Base-by-base conservation (phyloP, 2,888 invertebrate genomes). In the Chalcis sispes region DNA sequence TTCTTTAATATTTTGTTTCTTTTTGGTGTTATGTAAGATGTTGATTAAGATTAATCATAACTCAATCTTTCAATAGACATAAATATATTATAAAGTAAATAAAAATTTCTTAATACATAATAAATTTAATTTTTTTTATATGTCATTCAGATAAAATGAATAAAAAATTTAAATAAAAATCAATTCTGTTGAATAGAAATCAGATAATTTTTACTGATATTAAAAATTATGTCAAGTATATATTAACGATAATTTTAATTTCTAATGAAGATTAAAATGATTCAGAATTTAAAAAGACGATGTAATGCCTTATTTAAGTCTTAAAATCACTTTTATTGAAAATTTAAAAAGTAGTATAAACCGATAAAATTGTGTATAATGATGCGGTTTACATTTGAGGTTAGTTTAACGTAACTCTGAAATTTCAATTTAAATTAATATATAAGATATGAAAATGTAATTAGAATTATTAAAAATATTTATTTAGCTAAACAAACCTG, bases 401-500 rank as follows among this genome's bases (percentile, higher is more conserved):
- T 56, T 64, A 56, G 10, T 32, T 72, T 25, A 32, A 62, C 23
- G 2, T 15, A 29, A 42, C 20, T 18, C 0, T 29, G 18, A 40
- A 70, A n/a, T 15, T 50, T 42, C 8, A 18, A 0, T 67, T 27
- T 25, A 10, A 48, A 65, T 66, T 61, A 7, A 58, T 50, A 20
- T n/a, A n/a, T 32, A 10, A 27, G 15, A 23, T 7, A 18, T 7
- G 61, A 40, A 78, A 73, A 72, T 71, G 58, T 54, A 73, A 52
- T 5, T 72, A 54, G 13, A 64, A 56, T 52, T 18, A 59, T 48
- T 69, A 75, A 54, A 72, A 72, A 72, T 82, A 23, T 66, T 20
- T 74, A 36, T 54, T 77, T 78, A 58, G 50, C 52, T 70, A 77
- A 79, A 86, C 88, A 80, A 86, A 89, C 89, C 89, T 89, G 87